Evolutionary conservation across 2,113 vertebrate species (phyloP), one percentile per base, ranked within the genome.

Genomic region (Polypterus bichir): DNA sequence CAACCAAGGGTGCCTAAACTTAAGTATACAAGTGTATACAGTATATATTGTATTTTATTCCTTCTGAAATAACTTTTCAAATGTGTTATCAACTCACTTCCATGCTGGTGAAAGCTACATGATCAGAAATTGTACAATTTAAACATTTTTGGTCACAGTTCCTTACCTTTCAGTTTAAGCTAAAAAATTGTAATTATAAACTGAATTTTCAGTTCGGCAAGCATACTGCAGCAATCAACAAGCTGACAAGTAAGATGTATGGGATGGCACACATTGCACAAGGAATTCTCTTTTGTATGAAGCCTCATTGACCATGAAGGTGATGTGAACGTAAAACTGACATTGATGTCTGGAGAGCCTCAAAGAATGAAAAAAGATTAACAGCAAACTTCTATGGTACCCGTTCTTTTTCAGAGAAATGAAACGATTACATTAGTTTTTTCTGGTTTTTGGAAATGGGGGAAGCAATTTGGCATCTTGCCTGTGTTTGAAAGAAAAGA

Each of bases 111-210:
- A 27, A 27, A 27, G 27, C 27, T 27, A 27, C 27, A 27, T 2
- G 27, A 27, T 27, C 27, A 27, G 2, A 27, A 27, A 27, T 27
- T 27, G 27, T 27, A 27, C 27, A 27, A 27, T 27, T 27, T 27
- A 27, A 27, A 27, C 27, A 27, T 27, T 27, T 27, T 27, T 27
- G 27, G 27, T 27, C 27, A 2, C 27, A 27, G 27, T 27, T 27
- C 27, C 27, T 27, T 27, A 27, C 27, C 63, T 68, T 66, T 66
- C 59, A 63, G 66, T 70, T 62, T 57, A 62, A 44, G 57, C 54
- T 53, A 62, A 54, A 48, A 64, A 64, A 65, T 62, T 5, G 60
- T 66, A 61, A 48, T 69, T 74, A 65, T 59, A 70, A 71, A 62
- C 70, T 55, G 57, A 64, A 59, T 61, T 60, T 63, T 55, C 56